These are phyloP conservation scores for Cataglyphis albicans DNA, from an alignment of 2,888 invertebrate species.

Conservation along the genomic window DNA sequence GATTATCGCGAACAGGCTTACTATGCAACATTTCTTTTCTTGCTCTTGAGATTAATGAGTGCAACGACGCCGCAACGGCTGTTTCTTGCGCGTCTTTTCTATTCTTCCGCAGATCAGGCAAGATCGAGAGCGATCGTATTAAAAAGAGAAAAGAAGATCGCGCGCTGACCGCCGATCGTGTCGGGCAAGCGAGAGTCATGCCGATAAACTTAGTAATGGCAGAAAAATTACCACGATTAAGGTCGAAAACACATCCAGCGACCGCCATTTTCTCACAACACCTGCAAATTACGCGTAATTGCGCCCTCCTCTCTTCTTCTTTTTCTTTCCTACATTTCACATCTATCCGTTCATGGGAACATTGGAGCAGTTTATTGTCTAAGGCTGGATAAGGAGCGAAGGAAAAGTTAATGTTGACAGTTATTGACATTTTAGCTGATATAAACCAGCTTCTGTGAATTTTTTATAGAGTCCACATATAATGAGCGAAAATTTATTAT, in stretches of 20 bases:
- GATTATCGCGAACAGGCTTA: constrained; percentile 20
- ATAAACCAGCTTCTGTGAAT: constrained; percentile 41
- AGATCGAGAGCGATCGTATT: constrained; percentile 63
- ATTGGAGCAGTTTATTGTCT: constrained; percentile 82
- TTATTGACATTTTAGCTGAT: constrained; percentile 42
- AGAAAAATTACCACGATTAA: constrained; percentile 85
- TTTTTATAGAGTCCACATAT: constrained; percentile 17
- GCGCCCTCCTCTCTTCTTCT: constrained; percentile 77
- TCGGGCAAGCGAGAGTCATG: constrained; percentile 65
- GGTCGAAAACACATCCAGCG: constrained; percentile 83
- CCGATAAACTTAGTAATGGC: constrained; percentile 82
- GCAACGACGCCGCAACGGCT: constrained; percentile 43
- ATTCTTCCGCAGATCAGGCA: constrained; percentile 33
- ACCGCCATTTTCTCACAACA: constrained; percentile 84
- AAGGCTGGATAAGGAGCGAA: constrained; percentile 69
- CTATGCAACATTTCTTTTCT: constrained; percentile 40
- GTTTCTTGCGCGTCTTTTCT: constrained; percentile 45
- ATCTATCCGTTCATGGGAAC: constrained; percentile 83
- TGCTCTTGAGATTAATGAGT: constrained; percentile 42
- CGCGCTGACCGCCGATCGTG: constrained; percentile 56
- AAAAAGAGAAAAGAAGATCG: constrained; percentile 69
- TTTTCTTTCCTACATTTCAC: constrained; percentile 44
- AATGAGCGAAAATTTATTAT: neutral
- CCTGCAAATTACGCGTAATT: constrained; percentile 85
- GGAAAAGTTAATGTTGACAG: constrained; percentile 16